Evolutionary conservation across 2,888 invertebrate species (phyloP), one percentile per base, ranked within the genome.

Genomic region (Mellilla xanthometata): DNA sequence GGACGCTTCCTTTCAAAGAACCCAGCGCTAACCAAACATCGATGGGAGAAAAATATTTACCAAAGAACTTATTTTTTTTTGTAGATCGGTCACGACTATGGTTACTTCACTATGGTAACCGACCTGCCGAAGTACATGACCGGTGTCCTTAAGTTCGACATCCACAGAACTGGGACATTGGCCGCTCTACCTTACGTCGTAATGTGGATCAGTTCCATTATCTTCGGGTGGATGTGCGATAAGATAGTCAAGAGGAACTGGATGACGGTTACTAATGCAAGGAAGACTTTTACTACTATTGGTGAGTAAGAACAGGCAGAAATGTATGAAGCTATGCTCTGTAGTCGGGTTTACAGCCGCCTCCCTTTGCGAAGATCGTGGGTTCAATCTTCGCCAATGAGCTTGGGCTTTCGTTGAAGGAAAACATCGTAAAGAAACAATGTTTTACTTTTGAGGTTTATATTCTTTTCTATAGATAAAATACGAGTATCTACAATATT

Each of bases 101-200:
- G 93, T 1, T 93, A 94, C 73, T 94, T 93, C 68, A 93, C 93
- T 0, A 92, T 94, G 91, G 91, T 94, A 27, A 93, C 93, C 0
- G 93, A 94, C 68, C 81, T 94, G 9, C 94, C 94, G 0, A 93
- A 92, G 56, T 94, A 93, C 72, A 93, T 94, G 92, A 92, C 91
- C 2, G 93, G 93, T 22, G 92, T 94, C 0, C 76, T 94, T 43
- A 91, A 93, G 67, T 93, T 93, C 72, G 91, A 93, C 62, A 92
- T 94, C 41, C 87, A 91, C 44, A 79, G 91, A 63, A 93, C 93
- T 52, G 93, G 93, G 6, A 76, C 92, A 5, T 81, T 93, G 31
- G 93, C 93, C 0, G 92, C 94, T 0, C 60, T 94, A 5, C 94
- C 94, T 0, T 94, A 93, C 65, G 79, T 92, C 1, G 89, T 92